Base-by-base conservation (phyloP, 2,888 invertebrate genomes). In the Sminthurides aquaticus region DNA sequence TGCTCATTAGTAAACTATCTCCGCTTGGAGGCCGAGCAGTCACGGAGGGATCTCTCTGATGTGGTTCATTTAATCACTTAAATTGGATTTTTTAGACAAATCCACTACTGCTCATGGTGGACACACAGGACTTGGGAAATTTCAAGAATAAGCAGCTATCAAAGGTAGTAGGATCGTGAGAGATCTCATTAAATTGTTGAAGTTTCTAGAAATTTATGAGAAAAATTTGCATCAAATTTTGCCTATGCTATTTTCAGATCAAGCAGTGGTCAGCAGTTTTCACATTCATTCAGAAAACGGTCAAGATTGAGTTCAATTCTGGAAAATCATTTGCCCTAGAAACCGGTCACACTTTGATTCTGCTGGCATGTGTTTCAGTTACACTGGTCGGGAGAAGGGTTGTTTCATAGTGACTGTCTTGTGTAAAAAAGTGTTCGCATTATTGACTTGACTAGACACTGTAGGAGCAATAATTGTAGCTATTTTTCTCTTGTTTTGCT, bases 301-400 rank as follows among this genome's bases (percentile, higher is more conserved):
- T 58, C 18, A 52, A 63, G 24, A n/a, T 63, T 34, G 63, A 63
- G 34, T 63, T 63, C 58, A 63, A 54, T 29, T 49, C 49, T 27
- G 57, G 57, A 18, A 5, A 49, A 18, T 55, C 26, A 1, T 49
- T 49, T 25, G 5, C 3, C n/a, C 3, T 48, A 2, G 11, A 57
- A 2, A 34, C 5, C 15, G 5, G 8, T 15, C 43, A 11, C 43
- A 15, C 8, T 34, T 15, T 34, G 43, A 34, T 34, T 34, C 43
- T 34, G 8, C n/a, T n/a, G n/a, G n/a, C n/a, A n/a, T 11, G 43
- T 34, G 15, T 34, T 34, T 34, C 15, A 34, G 43, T 34, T 15
- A 34, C 43, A 34, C 5, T 34, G 43, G 5, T 11, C 43, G 5
- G 8, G 43, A 34, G 43, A 15, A 15, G 43, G 15, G 5, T 34